A percentile compares a stretch with the other conserved stretches of the same genome.
phyloP scores from a whole-genome alignment of 2,888 invertebrate species.

The Ichneumoninae sp. region DNA sequence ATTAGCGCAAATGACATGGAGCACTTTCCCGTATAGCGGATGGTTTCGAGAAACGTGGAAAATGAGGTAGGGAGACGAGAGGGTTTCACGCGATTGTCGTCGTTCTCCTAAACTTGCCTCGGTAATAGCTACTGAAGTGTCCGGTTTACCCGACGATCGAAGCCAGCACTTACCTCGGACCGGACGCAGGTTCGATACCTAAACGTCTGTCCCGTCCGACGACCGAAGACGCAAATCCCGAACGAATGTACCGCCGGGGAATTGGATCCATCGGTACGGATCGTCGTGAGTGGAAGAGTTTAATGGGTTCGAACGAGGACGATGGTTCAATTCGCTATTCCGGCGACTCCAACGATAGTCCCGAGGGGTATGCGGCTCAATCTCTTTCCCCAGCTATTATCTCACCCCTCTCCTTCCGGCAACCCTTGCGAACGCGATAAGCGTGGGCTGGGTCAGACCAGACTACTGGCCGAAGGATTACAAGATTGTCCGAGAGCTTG shows the following conservation, averaged over 20 bases:
- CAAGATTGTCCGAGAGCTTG: constrained; percentile 38
- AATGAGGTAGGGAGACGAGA: constrained; percentile 23
- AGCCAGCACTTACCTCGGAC: constrained; percentile 37
- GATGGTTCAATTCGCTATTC: constrained; percentile 35
- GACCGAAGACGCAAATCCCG: constrained; percentile 63
- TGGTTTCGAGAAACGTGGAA: constrained; percentile 39
- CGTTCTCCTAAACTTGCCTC: constrained; percentile 60
- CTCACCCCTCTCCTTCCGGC: constrained; percentile 9
- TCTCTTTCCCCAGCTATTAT: constrained; percentile 25
- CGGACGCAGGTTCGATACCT: constrained; percentile 53
- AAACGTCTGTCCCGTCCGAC: constrained; percentile 39
- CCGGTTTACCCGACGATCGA: constrained; percentile 60
- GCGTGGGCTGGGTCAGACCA: constrained; percentile 22
- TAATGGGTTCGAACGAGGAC: constrained; percentile 66
- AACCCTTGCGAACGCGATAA: constrained; percentile 48
- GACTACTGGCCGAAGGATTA: constrained; percentile 31
- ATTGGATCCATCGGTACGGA: constrained; percentile 62
- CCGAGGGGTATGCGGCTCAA: constrained; percentile 33
- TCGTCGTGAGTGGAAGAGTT: constrained; percentile 65
- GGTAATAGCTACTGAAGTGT: constrained; percentile 68
- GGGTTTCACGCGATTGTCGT: constrained; percentile 35
- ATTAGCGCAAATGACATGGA: constrained; percentile 51
- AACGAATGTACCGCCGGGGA: constrained; percentile 53
- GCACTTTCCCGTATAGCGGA: constrained; percentile 35
- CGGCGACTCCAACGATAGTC: constrained; percentile 26